These are phyloP conservation scores for Standfussiana lucernea DNA, from an alignment of 2,888 invertebrate species.

Conservation along the genomic window DNA sequence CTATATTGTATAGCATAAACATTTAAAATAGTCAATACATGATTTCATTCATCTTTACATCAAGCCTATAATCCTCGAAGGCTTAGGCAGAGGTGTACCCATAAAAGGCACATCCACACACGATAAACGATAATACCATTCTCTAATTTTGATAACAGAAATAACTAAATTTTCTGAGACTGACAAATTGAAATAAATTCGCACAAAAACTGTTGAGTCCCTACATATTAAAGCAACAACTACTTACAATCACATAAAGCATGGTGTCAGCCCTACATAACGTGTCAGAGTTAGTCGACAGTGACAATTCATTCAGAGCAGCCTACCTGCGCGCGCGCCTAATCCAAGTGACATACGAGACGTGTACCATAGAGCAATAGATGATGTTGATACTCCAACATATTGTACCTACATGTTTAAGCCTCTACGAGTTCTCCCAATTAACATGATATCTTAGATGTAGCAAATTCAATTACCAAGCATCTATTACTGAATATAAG, in stretches of 20 bases:
- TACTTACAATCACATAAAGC: slow-evolving; percentile 35
- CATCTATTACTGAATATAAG: too few relatives aligned
- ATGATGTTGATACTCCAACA: not conserved
- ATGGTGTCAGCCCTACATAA: slow-evolving; percentile 78
- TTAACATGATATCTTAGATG: not conserved
- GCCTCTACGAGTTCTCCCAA: slow-evolving; percentile 1
- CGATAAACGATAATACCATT: not conserved
- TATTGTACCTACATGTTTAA: slow-evolving; percentile 28
- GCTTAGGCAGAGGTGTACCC: not conserved
- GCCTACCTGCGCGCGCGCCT: slow-evolving; percentile 89
- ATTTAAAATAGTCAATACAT: not conserved
- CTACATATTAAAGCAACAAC: slow-evolving; percentile 14
- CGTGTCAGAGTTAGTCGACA: slow-evolving; percentile 84
- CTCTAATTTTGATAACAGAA: not conserved
- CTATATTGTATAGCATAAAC: not conserved
- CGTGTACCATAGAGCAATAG: slow-evolving; percentile 75
- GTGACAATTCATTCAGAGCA: slow-evolving; percentile 88
- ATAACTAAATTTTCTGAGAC: not conserved
- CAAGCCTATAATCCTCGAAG: not conserved
- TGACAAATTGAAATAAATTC: not conserved
- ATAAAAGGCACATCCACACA: not conserved
- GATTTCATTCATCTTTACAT: not conserved
- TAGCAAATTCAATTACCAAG: not conserved
- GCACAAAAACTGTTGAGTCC: not conserved
- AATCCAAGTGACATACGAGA: slow-evolving; percentile 87